phyloP scores from a whole-genome alignment of 2,888 invertebrate genomes.

The Micropterix aruncella region DNA sequence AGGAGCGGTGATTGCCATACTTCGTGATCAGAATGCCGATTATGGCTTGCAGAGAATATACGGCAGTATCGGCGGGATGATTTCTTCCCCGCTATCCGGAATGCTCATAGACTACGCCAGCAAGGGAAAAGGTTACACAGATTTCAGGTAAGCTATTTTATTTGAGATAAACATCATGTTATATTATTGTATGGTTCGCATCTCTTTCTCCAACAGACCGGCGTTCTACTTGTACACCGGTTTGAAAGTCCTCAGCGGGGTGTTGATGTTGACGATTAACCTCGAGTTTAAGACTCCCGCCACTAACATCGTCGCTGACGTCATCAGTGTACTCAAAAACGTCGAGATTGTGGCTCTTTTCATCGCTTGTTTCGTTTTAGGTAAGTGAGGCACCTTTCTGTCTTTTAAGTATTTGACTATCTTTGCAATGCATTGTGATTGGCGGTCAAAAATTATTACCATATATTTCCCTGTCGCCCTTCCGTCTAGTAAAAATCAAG shows the following conservation, averaged over 20 bases:
- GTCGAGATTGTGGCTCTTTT: slow-evolving; percentile 59
- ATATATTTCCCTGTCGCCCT: no score
- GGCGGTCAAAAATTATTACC: no score
- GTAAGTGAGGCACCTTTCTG: no score
- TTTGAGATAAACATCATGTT: neutral
- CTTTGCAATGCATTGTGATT: no score
- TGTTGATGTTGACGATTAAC: slow-evolving; percentile 55
- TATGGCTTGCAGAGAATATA: slow-evolving; percentile 65
- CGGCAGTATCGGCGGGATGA: slow-evolving; percentile 64
- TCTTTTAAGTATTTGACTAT: no score
- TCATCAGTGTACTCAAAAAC: slow-evolving; percentile 50
- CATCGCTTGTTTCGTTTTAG: slow-evolving; percentile 55
- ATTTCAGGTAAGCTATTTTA: slow-evolving; percentile 44
- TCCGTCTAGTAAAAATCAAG: no score
- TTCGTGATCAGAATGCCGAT: slow-evolving; percentile 61
- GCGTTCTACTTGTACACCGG: slow-evolving; percentile 63
- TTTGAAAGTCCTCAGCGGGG: slow-evolving; percentile 50
- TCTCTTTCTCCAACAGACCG: no score
- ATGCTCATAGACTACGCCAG: slow-evolving; percentile 62
- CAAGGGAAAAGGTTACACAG: slow-evolving; percentile 50
- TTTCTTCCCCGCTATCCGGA: slow-evolving; percentile 65
- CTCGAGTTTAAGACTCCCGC: slow-evolving; percentile 65
- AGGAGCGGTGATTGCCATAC: slow-evolving; percentile 62
- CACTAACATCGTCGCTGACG: slow-evolving; percentile 52
- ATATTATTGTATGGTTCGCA: slow-evolving; percentile 3